These are phyloP conservation scores for Lasioglossum calceatum DNA, from an alignment of 2,888 invertebrate genomes.

Conservation along the genomic window DNA sequence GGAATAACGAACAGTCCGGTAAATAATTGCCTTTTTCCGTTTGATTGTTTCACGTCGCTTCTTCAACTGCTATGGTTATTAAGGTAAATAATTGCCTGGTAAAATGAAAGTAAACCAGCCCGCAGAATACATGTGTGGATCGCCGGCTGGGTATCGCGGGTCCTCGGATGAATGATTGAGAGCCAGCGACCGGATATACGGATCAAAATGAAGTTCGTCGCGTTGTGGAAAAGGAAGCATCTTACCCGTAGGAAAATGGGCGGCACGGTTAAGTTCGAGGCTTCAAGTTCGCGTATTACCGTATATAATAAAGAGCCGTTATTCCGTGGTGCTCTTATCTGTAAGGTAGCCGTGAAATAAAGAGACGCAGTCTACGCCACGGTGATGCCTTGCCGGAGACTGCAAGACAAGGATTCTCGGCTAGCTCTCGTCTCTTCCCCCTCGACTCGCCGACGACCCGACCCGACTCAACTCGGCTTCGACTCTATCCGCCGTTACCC, in stretches of 20 bases:
- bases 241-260: slow-evolving; percentile 68
- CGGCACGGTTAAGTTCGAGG: slow-evolving; percentile 69
- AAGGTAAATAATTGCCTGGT: not conserved
- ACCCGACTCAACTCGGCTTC: not conserved
- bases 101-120: not conserved
- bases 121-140: not conserved
- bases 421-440: not conserved
- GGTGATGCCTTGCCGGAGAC: slow-evolving; percentile 2
- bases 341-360: slow-evolving; percentile 70
- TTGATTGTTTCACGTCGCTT: no score
- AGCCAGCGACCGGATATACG: not conserved
- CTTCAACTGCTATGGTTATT: no score
- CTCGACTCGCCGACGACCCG: not conserved
- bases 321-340: slow-evolving; percentile 73
- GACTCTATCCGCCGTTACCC: not conserved
- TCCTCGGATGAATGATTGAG: not conserved
- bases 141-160: not conserved
- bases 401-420: slow-evolving; percentile 28
- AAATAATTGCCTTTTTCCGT: not conserved
- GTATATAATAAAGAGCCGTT: slow-evolving; percentile 76
- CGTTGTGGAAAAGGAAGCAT: slow-evolving; percentile 63
- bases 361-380: slow-evolving; percentile 63
- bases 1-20: not conserved
- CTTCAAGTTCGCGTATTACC: slow-evolving; percentile 74
- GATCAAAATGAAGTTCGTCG: slow-evolving; percentile 26